Conservation (phyloP, 2,797 vertebrate species). For the Labeo calbasu region DNA sequence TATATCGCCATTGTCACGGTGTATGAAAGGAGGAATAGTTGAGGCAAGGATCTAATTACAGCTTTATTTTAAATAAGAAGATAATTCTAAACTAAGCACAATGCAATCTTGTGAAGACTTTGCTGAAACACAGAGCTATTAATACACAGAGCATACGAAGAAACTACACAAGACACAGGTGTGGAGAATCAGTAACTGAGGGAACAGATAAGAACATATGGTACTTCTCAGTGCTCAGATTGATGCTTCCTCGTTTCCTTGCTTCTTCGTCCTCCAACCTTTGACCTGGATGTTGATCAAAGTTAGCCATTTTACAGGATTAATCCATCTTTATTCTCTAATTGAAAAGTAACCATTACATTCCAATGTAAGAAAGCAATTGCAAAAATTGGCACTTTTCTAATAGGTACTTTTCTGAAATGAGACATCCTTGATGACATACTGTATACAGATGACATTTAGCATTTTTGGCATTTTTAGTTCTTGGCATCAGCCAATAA, state of each 20-base stretch:
- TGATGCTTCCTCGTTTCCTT: background rate
- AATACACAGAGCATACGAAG: background rate
- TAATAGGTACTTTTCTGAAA: background rate
- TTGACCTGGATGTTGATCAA: background rate
- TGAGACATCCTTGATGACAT: background rate
- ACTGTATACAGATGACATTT: background rate
- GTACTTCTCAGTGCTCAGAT: background rate
- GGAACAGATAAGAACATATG: background rate
- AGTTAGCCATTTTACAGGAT: background rate
- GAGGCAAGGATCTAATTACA: background rate
- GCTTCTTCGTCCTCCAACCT: background rate
- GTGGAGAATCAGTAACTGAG: background rate
- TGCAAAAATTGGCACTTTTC: background rate
- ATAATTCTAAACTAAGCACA: background rate
- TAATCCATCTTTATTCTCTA: background rate
- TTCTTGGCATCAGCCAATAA: background rate
- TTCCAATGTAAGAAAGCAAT: background rate
- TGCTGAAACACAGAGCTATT: background rate
- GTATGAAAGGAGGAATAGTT: background rate
- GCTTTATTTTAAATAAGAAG: background rate
- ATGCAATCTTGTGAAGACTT: background rate
- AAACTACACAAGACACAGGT: background rate
- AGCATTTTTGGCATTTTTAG: background rate
- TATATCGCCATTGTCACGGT: background rate
- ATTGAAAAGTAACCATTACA: background rate